These are phyloP conservation scores for Sylvicola cinctus DNA, from an alignment of 2,888 invertebrate species.

Conservation along the genomic window DNA sequence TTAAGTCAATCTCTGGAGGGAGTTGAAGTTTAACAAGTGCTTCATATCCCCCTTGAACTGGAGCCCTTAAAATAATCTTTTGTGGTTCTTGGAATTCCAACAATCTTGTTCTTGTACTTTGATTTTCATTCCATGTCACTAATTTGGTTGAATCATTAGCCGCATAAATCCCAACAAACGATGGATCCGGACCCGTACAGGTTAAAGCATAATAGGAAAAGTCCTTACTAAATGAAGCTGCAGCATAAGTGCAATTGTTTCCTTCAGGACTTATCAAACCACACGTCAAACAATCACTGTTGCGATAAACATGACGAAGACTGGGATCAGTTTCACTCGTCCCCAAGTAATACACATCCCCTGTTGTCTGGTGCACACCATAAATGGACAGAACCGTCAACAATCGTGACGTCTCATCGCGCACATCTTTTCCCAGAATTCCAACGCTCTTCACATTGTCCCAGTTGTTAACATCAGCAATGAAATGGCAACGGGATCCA, in stretches of 20 bases:
- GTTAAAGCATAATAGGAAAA: conserved; percentile 41
- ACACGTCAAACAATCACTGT: conserved; percentile 49
- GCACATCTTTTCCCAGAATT: conserved; percentile 12
- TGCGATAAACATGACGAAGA: conserved; percentile 42
- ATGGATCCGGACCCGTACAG: conserved; percentile 45
- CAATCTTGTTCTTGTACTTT: conserved; percentile 27
- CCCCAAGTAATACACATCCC: conserved; percentile 28
- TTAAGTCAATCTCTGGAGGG: conserved; percentile 41
- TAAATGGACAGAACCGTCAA: conserved; percentile 36
- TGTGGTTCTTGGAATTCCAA: conserved; percentile 31
- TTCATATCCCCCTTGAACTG: conserved; percentile 30
- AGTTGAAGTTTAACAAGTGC: conserved; percentile 40
- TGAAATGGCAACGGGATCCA: conserved; percentile 16
- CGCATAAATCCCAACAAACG: conserved; percentile 28
- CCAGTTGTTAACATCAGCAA: conserved; percentile 27
- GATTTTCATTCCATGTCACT: conserved; percentile 35
- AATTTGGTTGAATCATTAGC: not conserved
- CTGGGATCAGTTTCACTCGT: conserved; percentile 41
- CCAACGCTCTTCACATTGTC: conserved; percentile 17
- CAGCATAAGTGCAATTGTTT: conserved; percentile 33
- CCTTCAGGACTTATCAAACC: conserved; percentile 32
- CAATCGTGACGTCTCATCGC: conserved; percentile 33
- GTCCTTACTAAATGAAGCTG: conserved; percentile 33
- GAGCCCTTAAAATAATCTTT: conserved; percentile 30
- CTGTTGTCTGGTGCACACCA: conserved; percentile 36